Evolutionary conservation across 1,140 invertebrate genomes (phyloP), one percentile per base, ranked within the genome.

Genomic region (Pachypsylla venusta): DNA sequence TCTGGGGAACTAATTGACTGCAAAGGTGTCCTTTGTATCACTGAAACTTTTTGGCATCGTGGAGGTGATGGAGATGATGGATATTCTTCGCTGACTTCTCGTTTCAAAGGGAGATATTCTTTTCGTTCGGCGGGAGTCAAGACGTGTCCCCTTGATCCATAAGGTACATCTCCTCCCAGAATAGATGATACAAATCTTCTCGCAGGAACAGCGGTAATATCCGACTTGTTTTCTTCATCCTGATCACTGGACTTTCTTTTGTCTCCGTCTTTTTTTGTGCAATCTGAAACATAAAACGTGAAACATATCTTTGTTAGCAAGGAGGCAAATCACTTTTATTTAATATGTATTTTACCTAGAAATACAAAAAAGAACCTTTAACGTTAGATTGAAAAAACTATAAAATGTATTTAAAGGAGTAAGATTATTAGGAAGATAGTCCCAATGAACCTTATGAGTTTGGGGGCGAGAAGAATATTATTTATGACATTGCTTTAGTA

Each of bases 11-110:
- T 64, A 59, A 58, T 56, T 24, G 59, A 59, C 20, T 59, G 35
- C 7, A 80, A 76, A 19, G 85, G 87, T 20, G 85, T 86, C 67
- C 86, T 79, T 67, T 89, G 86, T 59, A 89, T 91, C 3, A 89
- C 87, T 28, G 85, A 89, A 12, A 82, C 67, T 56, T 58, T 64
- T 26, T 61, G 65, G 61, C 61, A 63, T 58, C 62, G 56, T 25
- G 54, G 61, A 25, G 13, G 55, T 10, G 42, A 48, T 4, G 39
- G n/a, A 42, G 58, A 19, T 54, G 57, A 7, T 57, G 54, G 20
- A n/a, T 13, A n/a, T 25, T 22, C 20, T 26, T 58, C 40, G 2
- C 42, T 24, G 25, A 57, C 28, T 5, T 7, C 30, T 53, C 20
- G 14, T 24, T 74, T 71, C 5, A 74, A 68, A n/a, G 82, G 78